A percentile compares a stretch with the other conserved stretches of the same genome.
phyloP scores from a whole-genome alignment of 1,140 invertebrate genomes.

The Rhyzopertha dominica region DNA sequence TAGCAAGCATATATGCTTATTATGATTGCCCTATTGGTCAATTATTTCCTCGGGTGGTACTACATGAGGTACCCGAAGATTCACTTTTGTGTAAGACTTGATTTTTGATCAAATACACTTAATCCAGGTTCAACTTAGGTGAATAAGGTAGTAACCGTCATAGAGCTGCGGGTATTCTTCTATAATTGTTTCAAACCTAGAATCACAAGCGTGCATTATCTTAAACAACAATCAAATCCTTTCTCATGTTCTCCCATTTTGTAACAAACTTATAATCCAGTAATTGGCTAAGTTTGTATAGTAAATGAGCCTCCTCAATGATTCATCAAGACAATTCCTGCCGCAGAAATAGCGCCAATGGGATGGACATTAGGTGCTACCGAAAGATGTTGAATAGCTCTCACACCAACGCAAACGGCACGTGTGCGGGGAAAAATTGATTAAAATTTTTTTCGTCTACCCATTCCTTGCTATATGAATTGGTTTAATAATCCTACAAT shows the following conservation, averaged over 20 bases:
- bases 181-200: no score
- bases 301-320: conserved; percentile 5
- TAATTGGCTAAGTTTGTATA: neutral
- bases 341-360: conserved; percentile 12
- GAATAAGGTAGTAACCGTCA: conserved; percentile 4
- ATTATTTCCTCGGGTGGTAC: neutral
- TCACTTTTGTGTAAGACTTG: conserved; percentile 5
- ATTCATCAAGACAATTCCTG: neutral
- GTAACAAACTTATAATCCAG: conserved; percentile 2
- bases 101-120: conserved; percentile 11
- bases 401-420: conserved; percentile 3
- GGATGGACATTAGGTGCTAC: no score
- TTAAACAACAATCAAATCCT: no score
- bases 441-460: conserved; percentile 10
- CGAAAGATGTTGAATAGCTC: no score
- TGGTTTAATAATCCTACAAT: conserved; percentile 3
- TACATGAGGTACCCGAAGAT: conserved; percentile 4
- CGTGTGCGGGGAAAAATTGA: no score
- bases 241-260: conserved; percentile 4
- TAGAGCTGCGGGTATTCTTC: conserved; percentile 4
- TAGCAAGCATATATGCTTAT: neutral
- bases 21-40: neutral
- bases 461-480: conserved; percentile 6
- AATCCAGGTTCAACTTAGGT: conserved; percentile 8
- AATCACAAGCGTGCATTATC: no score